Base-by-base conservation (phyloP, 2,113 vertebrate species). In the Pygoscelis antarcticus region DNA sequence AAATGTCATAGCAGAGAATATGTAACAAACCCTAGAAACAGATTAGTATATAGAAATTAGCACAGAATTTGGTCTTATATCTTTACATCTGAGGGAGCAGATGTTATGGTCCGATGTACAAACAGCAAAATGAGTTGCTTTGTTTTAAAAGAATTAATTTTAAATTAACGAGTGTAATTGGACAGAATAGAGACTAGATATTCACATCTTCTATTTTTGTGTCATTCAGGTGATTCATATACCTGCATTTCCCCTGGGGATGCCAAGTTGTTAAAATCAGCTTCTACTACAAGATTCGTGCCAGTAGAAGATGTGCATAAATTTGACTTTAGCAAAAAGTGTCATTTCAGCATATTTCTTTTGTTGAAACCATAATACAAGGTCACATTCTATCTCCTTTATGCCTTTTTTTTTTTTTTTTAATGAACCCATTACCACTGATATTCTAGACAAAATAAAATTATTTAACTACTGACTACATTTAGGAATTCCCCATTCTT, bases 181-280 rank as follows among this genome's bases (percentile, higher is more conserved):
- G 16, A 64, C 27, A 85, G 54, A 87, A 75, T 64, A 79, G 16
- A 75, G 4, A 26, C 29, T 47, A 71, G 34, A 36, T 93, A 82
- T 65, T 44, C 75, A 76, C 71, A 90, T 88, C 74, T 89, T 75
- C 38, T 95, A 18, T 88, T 90, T 89, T 49, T 86, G 26, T 95
- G 71, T 83, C 83, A 62, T 79, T 95, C 89, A 74, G 82, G 55
- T 95, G 62, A 92, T 54, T 90, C 82, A 86, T 42, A 92, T 49
- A 93, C 77, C 72, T 91, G 22, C 30, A 70, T 66, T 89, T 83
- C 75, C 89, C 71, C 29, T 75, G 25, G 22, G 54, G 36, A 66
- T 66, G 21, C 51, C 64, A 77, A 46, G 76, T 72, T 93, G 60
- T 89, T 92, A 83, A 90, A 94, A 52, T 3, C 19, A 89, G 44